A percentile compares a stretch with the other conserved stretches of the same genome.
phyloP scores from a whole-genome alignment of 2,888 invertebrate genomes.

The Dasypolia templi region DNA sequence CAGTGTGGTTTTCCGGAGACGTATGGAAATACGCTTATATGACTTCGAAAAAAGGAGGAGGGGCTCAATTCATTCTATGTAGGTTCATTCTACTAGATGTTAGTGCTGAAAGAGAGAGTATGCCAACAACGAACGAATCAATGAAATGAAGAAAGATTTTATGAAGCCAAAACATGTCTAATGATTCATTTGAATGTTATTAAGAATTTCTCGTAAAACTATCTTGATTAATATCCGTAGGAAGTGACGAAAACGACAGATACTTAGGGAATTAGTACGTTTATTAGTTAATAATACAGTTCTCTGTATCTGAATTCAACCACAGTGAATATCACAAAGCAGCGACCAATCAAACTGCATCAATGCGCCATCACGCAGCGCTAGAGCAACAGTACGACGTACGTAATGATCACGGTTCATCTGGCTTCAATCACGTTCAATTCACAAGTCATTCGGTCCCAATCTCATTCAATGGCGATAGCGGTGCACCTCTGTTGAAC shows the following conservation, averaged over 20 bases:
- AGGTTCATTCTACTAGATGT: neutral
- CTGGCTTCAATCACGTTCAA: constrained; percentile 69
- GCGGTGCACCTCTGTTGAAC: constrained; percentile 48
- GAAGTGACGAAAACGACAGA: neutral
- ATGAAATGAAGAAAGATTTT: neutral
- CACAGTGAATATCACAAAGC: constrained; percentile 36
- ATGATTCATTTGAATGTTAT: neutral
- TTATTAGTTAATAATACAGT: constrained; percentile 7
- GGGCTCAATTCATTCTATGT: no score
- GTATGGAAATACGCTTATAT: neutral
- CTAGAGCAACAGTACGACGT: constrained; percentile 36
- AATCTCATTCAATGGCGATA: constrained; percentile 57
- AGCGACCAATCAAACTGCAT: constrained; percentile 48
- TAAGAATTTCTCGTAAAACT: neutral
- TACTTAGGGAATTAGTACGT: neutral
- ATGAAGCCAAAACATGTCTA: neutral
- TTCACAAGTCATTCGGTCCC: constrained; percentile 64
- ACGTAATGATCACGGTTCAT: constrained; percentile 69
- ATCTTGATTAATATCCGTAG: neutral
- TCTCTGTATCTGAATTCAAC: constrained; percentile 28
- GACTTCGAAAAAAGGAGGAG: neutral
- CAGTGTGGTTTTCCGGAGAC: neutral
- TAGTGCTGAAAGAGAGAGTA: neutral
- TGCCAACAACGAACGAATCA: neutral
- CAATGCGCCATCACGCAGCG: constrained; percentile 33